These are phyloP conservation scores for Megalurothrips usitatus DNA, from an alignment of 2,888 invertebrate genomes.

Conservation along the genomic window DNA sequence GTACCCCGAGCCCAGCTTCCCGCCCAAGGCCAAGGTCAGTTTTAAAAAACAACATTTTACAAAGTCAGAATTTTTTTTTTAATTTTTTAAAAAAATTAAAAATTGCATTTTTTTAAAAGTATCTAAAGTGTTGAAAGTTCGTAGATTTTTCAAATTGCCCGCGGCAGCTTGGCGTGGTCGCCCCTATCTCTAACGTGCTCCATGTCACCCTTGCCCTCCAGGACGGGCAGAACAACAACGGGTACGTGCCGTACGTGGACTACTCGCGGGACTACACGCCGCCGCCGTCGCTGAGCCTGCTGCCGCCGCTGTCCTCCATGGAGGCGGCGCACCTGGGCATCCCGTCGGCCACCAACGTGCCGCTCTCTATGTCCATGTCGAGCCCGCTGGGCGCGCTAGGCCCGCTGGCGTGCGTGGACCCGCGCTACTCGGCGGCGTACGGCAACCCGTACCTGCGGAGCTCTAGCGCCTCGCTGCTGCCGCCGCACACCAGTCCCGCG, in stretches of 20 bases:
- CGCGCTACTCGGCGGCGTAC: constrained; percentile 82
- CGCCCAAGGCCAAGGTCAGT: constrained; percentile 61
- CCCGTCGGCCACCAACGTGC: constrained; percentile 44
- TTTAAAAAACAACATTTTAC: not conserved
- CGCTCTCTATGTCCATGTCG: constrained; percentile 45
- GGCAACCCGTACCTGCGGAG: constrained; percentile 82
- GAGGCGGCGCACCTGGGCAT: constrained; percentile 48
- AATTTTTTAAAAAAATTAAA: too few species aligned
- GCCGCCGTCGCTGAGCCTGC: constrained; percentile 53
- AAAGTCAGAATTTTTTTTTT: too few species aligned
- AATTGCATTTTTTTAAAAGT: too few species aligned
- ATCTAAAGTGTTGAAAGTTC: too few species aligned
- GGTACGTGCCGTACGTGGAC: constrained; percentile 84
- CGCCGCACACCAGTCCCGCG: constrained; percentile 41
- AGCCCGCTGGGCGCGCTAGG: constrained; percentile 44
- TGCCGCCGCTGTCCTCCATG: constrained; percentile 45
- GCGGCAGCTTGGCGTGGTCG: too few species aligned
- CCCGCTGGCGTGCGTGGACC: constrained; percentile 58
- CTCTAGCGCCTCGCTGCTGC: constrained; percentile 52
- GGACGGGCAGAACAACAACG: constrained; percentile 78
- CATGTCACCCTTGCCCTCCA: constrained; percentile 43
- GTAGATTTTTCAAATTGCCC: too few species aligned
- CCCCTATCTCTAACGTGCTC: not conserved
- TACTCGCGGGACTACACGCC: constrained; percentile 86
- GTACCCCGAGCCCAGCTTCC: constrained; percentile 73